These are phyloP conservation scores for Oncorhynchus keta DNA, from an alignment of 2,113 vertebrate species.

Conservation along the genomic window DNA sequence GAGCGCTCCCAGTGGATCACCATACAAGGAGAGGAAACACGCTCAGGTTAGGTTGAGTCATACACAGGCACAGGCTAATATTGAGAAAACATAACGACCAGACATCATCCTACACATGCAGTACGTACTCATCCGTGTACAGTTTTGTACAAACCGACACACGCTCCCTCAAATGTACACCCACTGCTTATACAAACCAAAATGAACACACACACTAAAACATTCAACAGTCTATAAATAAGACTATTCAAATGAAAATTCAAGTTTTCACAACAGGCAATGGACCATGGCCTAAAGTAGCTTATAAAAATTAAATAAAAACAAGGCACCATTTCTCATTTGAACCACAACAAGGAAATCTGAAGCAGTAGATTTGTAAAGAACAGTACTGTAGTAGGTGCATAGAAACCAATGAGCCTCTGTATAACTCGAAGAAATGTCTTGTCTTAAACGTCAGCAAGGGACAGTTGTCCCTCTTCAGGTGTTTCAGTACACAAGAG, in stretches of 20 bases:
- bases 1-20: slow-evolving; percentile 52
- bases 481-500: too few relatives aligned
- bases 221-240: slow-evolving; percentile 61
- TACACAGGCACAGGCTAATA: slow-evolving; percentile 28
- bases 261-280: slow-evolving; percentile 43
- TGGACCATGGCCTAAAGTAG: slow-evolving; percentile 25
- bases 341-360: background rate
- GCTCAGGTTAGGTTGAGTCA: slow-evolving; percentile 67
- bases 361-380: background rate
- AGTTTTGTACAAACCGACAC: slow-evolving; percentile 11
- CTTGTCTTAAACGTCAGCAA: too few relatives aligned
- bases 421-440: background rate
- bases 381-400: background rate
- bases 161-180: slow-evolving; percentile 35
- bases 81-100: background rate
- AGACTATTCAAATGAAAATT: slow-evolving; percentile 40
- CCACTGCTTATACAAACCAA: slow-evolving; percentile 28
- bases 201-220: slow-evolving; percentile 30
- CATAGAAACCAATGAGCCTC: background rate
- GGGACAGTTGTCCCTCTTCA: too few relatives aligned
- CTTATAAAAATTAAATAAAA: slow-evolving; percentile 22
- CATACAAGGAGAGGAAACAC: slow-evolving; percentile 81
- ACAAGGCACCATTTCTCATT: background rate
- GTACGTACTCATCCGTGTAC: too few relatives aligned
- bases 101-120: background rate